A percentile compares a stretch with the other conserved stretches of the same genome.
These are phyloP conservation scores for Microplitis mediator DNA, from an alignment of 1,140 invertebrate genomes.

Conservation along the genomic window DNA sequence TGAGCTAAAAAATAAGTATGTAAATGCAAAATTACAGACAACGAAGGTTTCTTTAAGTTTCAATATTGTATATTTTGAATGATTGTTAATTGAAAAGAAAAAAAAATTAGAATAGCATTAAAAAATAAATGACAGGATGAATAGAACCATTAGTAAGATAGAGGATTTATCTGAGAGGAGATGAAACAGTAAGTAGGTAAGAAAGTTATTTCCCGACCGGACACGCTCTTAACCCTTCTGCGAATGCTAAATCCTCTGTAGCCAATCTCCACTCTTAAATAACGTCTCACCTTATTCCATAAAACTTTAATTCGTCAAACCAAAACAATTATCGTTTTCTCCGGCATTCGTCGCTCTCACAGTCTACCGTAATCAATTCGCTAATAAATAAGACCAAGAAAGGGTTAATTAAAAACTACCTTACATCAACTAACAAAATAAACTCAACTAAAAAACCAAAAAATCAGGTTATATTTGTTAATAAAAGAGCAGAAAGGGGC, in stretches of 20 bases:
- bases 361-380: no score
- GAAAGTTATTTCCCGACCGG: slow-evolving; percentile 43
- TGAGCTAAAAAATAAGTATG: no score
- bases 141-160: neutral
- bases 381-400: no score
- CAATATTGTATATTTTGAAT: no score
- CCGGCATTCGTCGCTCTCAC: neutral
- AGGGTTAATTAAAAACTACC: no score
- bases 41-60: no score
- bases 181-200: slow-evolving; percentile 41
- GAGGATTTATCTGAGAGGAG: slow-evolving; percentile 24
- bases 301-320: neutral
- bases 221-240: slow-evolving; percentile 37
- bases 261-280: neutral
- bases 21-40: no score
- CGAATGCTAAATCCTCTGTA: neutral
- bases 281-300: neutral
- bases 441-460: no score
- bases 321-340: neutral
- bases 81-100: neutral
- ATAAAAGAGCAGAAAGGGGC: slow-evolving; percentile 8
- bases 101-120: neutral
- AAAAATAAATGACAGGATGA: neutral
- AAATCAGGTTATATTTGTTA: neutral
- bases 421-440: no score